Base-by-base conservation (phyloP, 2,888 invertebrate genomes). In the Diaphora mendica region DNA sequence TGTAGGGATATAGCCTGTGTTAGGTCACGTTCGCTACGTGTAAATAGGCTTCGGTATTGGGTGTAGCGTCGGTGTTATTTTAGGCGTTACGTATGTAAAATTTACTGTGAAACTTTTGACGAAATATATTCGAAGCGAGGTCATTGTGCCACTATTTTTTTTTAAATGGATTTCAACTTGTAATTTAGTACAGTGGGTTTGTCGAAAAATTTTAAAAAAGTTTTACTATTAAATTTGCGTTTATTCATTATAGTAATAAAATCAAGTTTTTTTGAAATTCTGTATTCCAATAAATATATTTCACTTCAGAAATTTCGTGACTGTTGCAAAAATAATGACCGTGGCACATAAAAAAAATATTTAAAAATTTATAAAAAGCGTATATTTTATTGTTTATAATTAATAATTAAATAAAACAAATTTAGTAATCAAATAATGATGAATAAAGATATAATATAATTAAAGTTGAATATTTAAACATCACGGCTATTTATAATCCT, bases 1-100 rank as follows among this genome's bases (percentile, higher is more conserved):
- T 51, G 2, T 51, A 51, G 20, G n/a, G 3, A 15, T 30, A 62
- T 70, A 65, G 7, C 17, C 23, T 51, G 64, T 51, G 64, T 62
- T 68, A 71, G 48, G 44, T 75, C 77, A 75, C 73, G 72, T 71
- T 33, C 64, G 59, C 42, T 15, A 75, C 55, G 74, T 75, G 73
- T 64, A 71, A 68, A 77, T 62, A 70, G 64, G 20, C 30, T 13
- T 73, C 75, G 69, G 33, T 75, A 64, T 69, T 5, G 4, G n/a
- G 13, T 20, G 26, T 35, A 23, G 20, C 7, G 5, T 71, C 26
- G 20, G 51, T 71, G 42, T 39, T 48, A 26, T 71, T 73, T 68
- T 51, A 11, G 30, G 17, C 30, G 42, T 9, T 44, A 5, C 9
- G 7, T 20, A 44, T 44, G 20, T 30, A 44, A 67, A 17, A n/a